Conservation (phyloP, 2,888 invertebrate genomes). For the Gasteruption jaculator region DNA sequence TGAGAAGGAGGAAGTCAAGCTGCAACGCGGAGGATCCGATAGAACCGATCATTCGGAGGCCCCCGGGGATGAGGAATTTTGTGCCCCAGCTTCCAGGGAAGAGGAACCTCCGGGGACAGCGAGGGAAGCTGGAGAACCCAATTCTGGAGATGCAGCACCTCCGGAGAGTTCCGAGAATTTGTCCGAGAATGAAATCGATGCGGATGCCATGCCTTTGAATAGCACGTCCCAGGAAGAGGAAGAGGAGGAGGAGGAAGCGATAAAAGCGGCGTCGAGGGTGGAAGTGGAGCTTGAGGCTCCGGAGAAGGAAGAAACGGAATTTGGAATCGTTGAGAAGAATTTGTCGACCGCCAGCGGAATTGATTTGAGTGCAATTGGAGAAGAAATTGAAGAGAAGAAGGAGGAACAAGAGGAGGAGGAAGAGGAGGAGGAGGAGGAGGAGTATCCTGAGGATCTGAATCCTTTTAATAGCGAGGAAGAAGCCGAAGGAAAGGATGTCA, state of each 20-base stretch:
- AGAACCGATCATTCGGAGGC: not conserved
- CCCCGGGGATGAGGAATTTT: not conserved
- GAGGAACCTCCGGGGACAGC: too few relatives aligned
- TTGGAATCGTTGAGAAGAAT: slow-evolving; percentile 7
- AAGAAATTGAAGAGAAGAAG: too few relatives aligned
- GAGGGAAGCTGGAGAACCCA: too few relatives aligned
- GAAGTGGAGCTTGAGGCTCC: too few relatives aligned
- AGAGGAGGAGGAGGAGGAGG: slow-evolving; percentile 28
- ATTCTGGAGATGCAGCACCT: too few relatives aligned
- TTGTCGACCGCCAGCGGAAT: slow-evolving; percentile 23
- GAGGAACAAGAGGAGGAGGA: too few relatives aligned
- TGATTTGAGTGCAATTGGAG: slow-evolving; percentile 29
- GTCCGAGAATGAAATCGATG: too few relatives aligned
- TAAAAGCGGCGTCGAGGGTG: not conserved
- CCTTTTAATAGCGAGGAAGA: slow-evolving; percentile 75
- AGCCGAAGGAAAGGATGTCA: slow-evolving; percentile 59
- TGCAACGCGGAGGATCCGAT: not conserved
- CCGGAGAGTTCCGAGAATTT: too few relatives aligned
- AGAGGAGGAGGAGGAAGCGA: not conserved
- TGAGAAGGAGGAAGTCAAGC: slow-evolving; percentile 8
- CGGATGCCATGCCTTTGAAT: too few relatives aligned
- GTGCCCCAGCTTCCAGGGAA: too few relatives aligned
- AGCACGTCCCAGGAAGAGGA: not conserved
- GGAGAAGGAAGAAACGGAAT: not conserved
- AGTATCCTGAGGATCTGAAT: slow-evolving; percentile 77